Conservation (phyloP, 1,140 invertebrate species). For the Colletes latitarsis region DNA sequence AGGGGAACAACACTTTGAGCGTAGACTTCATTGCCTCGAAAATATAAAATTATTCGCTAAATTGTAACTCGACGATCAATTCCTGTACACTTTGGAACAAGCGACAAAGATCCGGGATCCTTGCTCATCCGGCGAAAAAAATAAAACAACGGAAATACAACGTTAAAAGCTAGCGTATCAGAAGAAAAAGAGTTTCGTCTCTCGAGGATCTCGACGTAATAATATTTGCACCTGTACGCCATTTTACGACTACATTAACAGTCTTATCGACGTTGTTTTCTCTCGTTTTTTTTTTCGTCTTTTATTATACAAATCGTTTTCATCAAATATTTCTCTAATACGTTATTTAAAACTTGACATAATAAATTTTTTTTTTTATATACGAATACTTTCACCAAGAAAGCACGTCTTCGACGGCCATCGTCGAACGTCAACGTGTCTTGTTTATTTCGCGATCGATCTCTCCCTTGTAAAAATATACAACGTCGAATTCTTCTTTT, state of each 20-base stretch:
- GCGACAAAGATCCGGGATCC: not conserved
- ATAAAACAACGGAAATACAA: not conserved
- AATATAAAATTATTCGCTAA: constrained; percentile 28
- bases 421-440: constrained; percentile 35
- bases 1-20: constrained; percentile 8
- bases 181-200: not conserved
- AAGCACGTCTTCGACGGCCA: constrained; percentile 50
- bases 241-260: constrained; percentile 35
- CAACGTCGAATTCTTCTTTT: constrained; percentile 43
- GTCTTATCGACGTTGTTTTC: constrained; percentile 38
- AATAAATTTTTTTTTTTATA: constrained; percentile 41
- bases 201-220: not conserved
- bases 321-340: constrained; percentile 40
- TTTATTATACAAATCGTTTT: constrained; percentile 35
- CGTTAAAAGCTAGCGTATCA: not conserved
- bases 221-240: constrained; percentile 19
- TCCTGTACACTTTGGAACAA: constrained; percentile 27
- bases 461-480: constrained; percentile 60
- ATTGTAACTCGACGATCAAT: constrained; percentile 38
- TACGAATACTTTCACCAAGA: constrained; percentile 59
- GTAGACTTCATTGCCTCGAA: not conserved
- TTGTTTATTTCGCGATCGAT: constrained; percentile 34
- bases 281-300: constrained; percentile 7
- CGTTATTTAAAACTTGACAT: constrained; percentile 48
- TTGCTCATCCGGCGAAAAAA: not conserved